Evolutionary conservation across 2,888 invertebrate genomes (phyloP).

Genomic region (Lobophora halterata): DNA sequence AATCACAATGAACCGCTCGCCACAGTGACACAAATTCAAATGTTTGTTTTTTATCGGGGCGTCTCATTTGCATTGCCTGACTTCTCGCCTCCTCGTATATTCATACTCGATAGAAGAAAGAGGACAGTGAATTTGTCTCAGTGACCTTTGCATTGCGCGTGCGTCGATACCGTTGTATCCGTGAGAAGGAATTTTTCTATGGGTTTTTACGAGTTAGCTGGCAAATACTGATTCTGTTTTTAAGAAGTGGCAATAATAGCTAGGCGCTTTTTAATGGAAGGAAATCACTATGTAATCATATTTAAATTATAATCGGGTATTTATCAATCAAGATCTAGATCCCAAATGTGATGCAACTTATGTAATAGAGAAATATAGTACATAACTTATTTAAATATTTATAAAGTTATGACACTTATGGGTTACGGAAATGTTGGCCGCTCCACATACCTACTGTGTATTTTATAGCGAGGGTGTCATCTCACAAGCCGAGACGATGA

Average conservation of each 20-base stretch:
- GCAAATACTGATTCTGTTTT: constrained; percentile 41
- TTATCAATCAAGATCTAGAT: constrained; percentile 11
- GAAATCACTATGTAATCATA: constrained; percentile 18
- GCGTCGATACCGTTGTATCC: constrained; percentile 67
- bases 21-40: constrained; percentile 53
- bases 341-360: no score
- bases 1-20: constrained; percentile 61
- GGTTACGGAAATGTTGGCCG: constrained; percentile 33
- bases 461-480: constrained; percentile 17
- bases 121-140: constrained; percentile 45
- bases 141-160: constrained; percentile 65
- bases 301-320: constrained; percentile 17
- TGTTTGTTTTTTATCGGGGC: constrained; percentile 53
- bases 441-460: constrained; percentile 23
- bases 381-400: constrained; percentile 6
- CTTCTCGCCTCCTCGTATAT: constrained; percentile 40
- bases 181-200: constrained; percentile 73
- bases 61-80: constrained; percentile 60
- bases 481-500: constrained; percentile 5
- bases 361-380: no score
- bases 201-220: constrained; percentile 50
- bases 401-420: constrained; percentile 21
- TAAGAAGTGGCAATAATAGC: no score
- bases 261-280: no score
- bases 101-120: constrained; percentile 29